Conservation (phyloP, 2,113 vertebrate species). For the Zapornia atra region DNA sequence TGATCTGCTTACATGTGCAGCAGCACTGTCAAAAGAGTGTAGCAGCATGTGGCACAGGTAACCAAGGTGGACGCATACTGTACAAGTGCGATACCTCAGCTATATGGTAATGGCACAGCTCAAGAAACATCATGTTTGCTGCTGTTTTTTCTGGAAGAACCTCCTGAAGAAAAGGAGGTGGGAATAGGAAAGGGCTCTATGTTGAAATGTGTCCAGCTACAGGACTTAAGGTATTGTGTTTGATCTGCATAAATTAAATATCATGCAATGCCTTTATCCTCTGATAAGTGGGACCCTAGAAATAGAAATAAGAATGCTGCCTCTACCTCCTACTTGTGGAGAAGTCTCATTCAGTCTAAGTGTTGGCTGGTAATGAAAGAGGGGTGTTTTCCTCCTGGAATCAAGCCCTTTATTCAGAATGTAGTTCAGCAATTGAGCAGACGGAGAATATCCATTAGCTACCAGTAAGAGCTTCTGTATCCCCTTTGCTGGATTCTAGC, state of each 20-base stretch:
- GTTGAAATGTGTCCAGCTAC: neutral
- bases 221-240: neutral
- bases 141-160: neutral
- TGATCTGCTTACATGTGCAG: fast-evolving
- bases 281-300: neutral
- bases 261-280: neutral
- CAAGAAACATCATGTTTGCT: neutral
- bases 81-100: fast-evolving
- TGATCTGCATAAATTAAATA: neutral
- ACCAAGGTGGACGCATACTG: neutral
- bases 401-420: neutral
- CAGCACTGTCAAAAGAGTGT: neutral
- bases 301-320: neutral
- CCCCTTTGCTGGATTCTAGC: neutral
- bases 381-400: neutral
- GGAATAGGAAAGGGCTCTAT: neutral
- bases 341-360: neutral
- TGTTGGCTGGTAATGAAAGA: neutral
- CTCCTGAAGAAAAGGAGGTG: neutral
- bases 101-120: neutral
- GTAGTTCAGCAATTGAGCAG: neutral
- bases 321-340: neutral
- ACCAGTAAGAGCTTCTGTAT: neutral
- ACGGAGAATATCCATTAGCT: conserved; percentile 16
- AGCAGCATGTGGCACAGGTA: neutral